Base-by-base conservation (phyloP, 2,888 invertebrate species). In the Nebria salina region DNA sequence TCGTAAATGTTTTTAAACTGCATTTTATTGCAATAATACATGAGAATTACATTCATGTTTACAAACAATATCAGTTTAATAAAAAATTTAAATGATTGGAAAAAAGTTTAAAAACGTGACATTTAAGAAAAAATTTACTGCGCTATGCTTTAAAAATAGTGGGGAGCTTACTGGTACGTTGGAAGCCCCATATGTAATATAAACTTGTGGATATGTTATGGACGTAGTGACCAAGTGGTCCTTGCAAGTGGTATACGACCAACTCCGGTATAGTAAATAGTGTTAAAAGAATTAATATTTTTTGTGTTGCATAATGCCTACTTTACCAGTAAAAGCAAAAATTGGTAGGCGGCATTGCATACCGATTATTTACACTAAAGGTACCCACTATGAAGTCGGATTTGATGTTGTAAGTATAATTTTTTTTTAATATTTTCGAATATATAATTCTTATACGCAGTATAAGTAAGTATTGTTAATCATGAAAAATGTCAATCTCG, bases 381-480 rank as follows among this genome's bases (percentile, higher is more conserved):
- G 97, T 77, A 95, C 94, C 0, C 94, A 96, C 88, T 96, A 96
- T 87, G 95, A 96, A 87, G 94, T 97, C 77, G 97, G 97, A 83
- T 96, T 91, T 86, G 95, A 96, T 90, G 93, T 95, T 90, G 97
- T 97, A 89, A 93, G 95, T 90, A 84, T 78, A 54, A 54, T 2
- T 54, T 6, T 3, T 8, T 11, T 7, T 6, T 7, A 8, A 54
- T 54, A 54, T 54, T 7, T 54, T 54, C 13, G 13, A 8, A 43
- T 20, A 1, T 20, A 20, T 20, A 20, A 20, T 20, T 20, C 20
- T 20, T 20, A 20, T 20, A 20, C 20, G 20, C 20, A 20, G 20
- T 20, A 20, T 20, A 20, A 20, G 20, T 20, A 20, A 20, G 20
- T 20, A 20, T 20, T 20, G 20, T 20, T 20, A 20, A 20, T 20